Base-by-base conservation (phyloP, 2,888 invertebrate genomes). In the Sipha maydis region DNA sequence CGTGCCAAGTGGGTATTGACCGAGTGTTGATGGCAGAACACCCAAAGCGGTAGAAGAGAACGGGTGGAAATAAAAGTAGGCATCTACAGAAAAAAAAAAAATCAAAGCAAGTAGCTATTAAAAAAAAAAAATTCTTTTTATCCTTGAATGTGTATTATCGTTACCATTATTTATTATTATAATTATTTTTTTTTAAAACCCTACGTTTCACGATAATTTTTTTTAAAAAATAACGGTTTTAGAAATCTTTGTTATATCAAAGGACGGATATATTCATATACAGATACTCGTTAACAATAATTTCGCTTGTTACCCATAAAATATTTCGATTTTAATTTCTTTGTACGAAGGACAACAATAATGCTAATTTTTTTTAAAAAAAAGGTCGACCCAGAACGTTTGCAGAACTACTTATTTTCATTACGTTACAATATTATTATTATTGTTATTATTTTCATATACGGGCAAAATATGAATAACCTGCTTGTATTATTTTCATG, bases 71-170 rank as follows among this genome's bases (percentile, higher is more conserved):
- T 34, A 67, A 34, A 78, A 78, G 34, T 34, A 75, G 69, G 28
- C n/a, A 69, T n/a, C 69, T 69, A 61, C 11, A 69, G 0, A 38
- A 9, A 34, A 34, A 76, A 67, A 85, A 78, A 85, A 71, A 71
- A 85, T 79, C 85, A 85, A 85, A 85, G 85, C 79, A 71, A 85
- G 85, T 85, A 85, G 79, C 71, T 85, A 85, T 85, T 85, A 85
- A 79, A 77, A 71, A 56, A 82, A 56, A 82, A 48, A 82, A 0
- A 28, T 11, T n/a, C 28, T 69, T 69, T 69, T 69, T n/a, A 25
- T 2, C 25, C 28, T 28, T 69, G 31, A 19, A 61, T 61, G 38
- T 67, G 31, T 69, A 67, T 80, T 82, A 82, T 82, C 67, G 25
- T 82, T 82, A 28, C 67, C 41, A 28, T 82, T 82, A 82, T 82